phyloP scores from a whole-genome alignment of 2,888 invertebrate species.

The Argyresthia albistria region DNA sequence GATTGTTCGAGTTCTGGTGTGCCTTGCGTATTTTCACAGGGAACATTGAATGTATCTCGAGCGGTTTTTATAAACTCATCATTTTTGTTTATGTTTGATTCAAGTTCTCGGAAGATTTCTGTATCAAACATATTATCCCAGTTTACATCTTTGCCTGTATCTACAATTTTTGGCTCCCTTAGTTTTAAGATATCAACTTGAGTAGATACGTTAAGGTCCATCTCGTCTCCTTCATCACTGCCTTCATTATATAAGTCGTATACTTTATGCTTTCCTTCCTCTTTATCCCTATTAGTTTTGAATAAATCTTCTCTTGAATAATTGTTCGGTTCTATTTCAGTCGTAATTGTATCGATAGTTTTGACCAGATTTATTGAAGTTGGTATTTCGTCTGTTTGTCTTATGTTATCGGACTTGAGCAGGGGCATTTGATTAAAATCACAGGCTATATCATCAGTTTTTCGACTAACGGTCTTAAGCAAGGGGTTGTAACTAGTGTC shows the following conservation, averaged over 20 bases:
- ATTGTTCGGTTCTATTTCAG: background rate
- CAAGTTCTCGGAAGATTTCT: constrained; percentile 18
- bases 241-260: background rate
- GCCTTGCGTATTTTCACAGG: background rate
- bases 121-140: constrained; percentile 49
- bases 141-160: constrained; percentile 14
- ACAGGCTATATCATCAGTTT: background rate
- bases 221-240: background rate
- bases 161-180: background rate
- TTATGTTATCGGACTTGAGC: background rate
- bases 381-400: background rate
- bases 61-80: background rate
- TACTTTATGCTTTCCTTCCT: background rate
- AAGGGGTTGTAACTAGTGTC: too few species aligned
- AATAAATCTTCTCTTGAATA: background rate
- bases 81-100: constrained; percentile 6
- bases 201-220: background rate
- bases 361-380: background rate
- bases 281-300: background rate
- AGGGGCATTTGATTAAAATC: background rate
- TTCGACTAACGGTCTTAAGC: background rate
- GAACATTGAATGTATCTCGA: too few species aligned
- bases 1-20: background rate
- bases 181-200: background rate
- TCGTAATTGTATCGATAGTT: background rate